phyloP scores from a whole-genome alignment of 2,113 vertebrate species.

The Callospermophilus lateralis region DNA sequence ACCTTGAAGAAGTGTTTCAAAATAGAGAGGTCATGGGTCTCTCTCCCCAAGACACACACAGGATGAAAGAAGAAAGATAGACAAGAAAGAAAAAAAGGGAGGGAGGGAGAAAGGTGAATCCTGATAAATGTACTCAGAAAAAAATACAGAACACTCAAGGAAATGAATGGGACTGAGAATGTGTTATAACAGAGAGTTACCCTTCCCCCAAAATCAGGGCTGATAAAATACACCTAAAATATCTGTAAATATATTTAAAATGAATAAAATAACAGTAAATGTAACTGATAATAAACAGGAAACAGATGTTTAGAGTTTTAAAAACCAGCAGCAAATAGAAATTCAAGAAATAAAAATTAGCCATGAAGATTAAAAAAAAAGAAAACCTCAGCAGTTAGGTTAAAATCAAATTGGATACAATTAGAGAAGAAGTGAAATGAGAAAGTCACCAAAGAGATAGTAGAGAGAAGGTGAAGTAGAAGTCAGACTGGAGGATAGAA shows the following conservation, averaged over 20 bases:
- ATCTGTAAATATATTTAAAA: neutral
- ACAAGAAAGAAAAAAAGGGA: no score
- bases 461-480: neutral
- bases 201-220: neutral
- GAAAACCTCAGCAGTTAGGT: neutral
- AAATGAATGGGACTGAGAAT: neutral
- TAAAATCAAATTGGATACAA: slow-evolving; percentile 33
- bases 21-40: neutral
- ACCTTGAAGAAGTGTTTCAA: slow-evolving; percentile 1
- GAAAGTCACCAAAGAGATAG: neutral
- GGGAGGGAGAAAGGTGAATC: neutral
- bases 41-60: neutral
- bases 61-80: no score
- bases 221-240: neutral
- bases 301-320: neutral
- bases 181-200: neutral
- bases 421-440: neutral
- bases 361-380: neutral
- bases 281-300: neutral
- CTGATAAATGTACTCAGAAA: neutral
- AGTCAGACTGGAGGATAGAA: neutral
- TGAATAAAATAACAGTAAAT: slow-evolving; percentile 5
- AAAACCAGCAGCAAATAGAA: neutral
- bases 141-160: neutral
- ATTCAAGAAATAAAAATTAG: neutral